Evolutionary conservation across 2,888 invertebrate genomes (phyloP).

Genomic region (Hoplodrina blanda): DNA sequence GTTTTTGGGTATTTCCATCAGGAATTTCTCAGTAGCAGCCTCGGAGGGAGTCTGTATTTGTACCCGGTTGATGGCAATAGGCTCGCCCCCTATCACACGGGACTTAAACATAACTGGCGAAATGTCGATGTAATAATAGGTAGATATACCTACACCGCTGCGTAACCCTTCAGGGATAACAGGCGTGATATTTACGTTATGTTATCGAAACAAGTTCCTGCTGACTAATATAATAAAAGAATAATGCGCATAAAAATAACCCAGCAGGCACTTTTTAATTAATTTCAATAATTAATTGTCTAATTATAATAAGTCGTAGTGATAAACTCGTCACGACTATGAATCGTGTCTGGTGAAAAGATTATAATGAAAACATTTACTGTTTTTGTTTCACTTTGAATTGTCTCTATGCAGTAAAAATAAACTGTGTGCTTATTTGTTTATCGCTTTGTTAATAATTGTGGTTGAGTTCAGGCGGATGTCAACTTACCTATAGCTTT

Average conservation of each 20-base stretch:
- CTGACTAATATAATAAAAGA: conserved; percentile 21
- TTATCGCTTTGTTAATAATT: neutral
- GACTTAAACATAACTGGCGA: too few relatives aligned
- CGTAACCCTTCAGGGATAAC: too few relatives aligned
- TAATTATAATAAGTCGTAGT: conserved; percentile 13
- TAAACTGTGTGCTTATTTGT: conserved; percentile 4
- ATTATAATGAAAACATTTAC: conserved; percentile 22
- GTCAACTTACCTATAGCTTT: neutral
- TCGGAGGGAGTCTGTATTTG: too few relatives aligned
- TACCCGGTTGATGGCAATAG: too few relatives aligned
- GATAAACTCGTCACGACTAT: conserved; percentile 38
- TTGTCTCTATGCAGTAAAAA: conserved; percentile 16
- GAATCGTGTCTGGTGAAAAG: conserved; percentile 19
- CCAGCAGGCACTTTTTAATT: conserved; percentile 37
- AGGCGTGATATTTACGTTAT: too few relatives aligned
- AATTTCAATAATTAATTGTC: conserved; percentile 19
- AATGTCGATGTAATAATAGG: too few relatives aligned
- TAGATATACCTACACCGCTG: too few relatives aligned
- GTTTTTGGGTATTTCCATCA: too few relatives aligned
- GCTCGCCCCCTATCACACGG: too few relatives aligned
- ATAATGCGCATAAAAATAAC: conserved; percentile 22
- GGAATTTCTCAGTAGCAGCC: too few relatives aligned
- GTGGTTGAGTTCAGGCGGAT: conserved; percentile 3
- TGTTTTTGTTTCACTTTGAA: conserved; percentile 14
- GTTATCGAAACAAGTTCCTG: conserved; percentile 16